These are phyloP conservation scores for Crossocerus cetratus DNA, from an alignment of 2,888 invertebrate species.

Conservation along the genomic window DNA sequence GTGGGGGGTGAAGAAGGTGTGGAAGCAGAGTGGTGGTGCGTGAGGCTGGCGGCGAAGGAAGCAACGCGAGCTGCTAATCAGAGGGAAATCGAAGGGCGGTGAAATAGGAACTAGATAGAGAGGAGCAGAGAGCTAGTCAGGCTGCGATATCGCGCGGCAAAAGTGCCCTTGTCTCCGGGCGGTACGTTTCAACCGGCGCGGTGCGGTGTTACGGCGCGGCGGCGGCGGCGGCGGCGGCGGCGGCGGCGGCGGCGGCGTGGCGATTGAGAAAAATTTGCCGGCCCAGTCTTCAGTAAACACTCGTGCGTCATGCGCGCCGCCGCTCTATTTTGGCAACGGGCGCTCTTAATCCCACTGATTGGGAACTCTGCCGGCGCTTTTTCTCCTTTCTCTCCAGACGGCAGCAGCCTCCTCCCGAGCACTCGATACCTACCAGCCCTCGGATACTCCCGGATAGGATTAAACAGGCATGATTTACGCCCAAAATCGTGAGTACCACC, in stretches of 20 bases:
- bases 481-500: constrained; percentile 32
- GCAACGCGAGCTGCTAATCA: too few relatives aligned
- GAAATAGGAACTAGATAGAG: too few relatives aligned
- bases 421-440: not conserved
- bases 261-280: constrained; percentile 39
- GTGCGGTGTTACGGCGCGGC: too few relatives aligned
- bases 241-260: too few relatives aligned
- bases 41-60: too few relatives aligned
- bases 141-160: too few relatives aligned
- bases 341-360: not conserved
- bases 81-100: too few relatives aligned
- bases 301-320: constrained; percentile 30
- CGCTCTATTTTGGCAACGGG: not conserved
- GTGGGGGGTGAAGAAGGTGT: constrained; percentile 50
- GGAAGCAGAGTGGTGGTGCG: constrained; percentile 38
- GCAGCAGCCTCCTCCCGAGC: not conserved
- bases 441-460: not conserved
- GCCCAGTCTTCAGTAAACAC: constrained; percentile 41
- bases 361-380: not conserved
- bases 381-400: not conserved
- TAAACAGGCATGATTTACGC: constrained; percentile 26
- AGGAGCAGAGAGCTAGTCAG: too few relatives aligned
- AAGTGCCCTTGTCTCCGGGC: too few relatives aligned
- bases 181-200: too few relatives aligned
- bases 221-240: too few relatives aligned